A percentile compares a stretch with the other conserved stretches of the same genome.
These are phyloP conservation scores for Halictus ligatus DNA, from an alignment of 2,888 invertebrate genomes.

Conservation along the genomic window DNA sequence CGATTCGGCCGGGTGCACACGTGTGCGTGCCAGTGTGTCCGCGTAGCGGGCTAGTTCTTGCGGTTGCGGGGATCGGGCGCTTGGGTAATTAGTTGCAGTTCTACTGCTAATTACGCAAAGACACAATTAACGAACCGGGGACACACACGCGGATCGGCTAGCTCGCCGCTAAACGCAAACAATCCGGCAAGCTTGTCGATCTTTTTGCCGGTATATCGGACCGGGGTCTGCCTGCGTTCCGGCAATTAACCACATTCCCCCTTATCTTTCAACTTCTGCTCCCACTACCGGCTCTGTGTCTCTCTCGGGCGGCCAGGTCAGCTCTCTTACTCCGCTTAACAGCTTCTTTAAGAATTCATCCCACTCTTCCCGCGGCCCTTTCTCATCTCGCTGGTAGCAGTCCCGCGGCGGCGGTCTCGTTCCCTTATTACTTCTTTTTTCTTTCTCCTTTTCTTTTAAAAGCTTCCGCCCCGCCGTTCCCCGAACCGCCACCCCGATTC, in stretches of 20 bases:
- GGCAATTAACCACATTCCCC: conserved; percentile 14
- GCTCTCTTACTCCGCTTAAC: conserved; percentile 18
- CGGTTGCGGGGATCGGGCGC: conserved; percentile 32
- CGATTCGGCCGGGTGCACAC: neutral
- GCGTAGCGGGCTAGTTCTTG: conserved; percentile 24
- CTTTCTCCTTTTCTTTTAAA: conserved; percentile 5
- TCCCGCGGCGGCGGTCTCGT: conserved; percentile 10
- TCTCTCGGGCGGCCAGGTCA: neutral
- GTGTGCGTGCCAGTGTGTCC: neutral
- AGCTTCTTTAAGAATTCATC: conserved; percentile 39
- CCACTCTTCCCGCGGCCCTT: neutral
- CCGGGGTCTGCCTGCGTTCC: neutral
- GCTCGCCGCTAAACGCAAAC: neutral
- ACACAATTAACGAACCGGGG: conserved; percentile 27
- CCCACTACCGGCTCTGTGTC: neutral
- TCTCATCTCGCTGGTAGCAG: conserved; percentile 9
- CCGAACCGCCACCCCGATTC: conserved; percentile 13
- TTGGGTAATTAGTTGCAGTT: conserved; percentile 33
- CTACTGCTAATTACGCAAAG: conserved; percentile 31
- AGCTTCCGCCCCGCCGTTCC: conserved; percentile 7
- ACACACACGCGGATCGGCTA: neutral
- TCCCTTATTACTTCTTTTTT: conserved; percentile 22
- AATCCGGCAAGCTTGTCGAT: neutral
- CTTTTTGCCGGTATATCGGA: neutral
- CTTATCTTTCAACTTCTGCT: neutral